Conservation (phyloP, 2,888 invertebrate genomes). For the Caenorhabditis becei region DNA sequence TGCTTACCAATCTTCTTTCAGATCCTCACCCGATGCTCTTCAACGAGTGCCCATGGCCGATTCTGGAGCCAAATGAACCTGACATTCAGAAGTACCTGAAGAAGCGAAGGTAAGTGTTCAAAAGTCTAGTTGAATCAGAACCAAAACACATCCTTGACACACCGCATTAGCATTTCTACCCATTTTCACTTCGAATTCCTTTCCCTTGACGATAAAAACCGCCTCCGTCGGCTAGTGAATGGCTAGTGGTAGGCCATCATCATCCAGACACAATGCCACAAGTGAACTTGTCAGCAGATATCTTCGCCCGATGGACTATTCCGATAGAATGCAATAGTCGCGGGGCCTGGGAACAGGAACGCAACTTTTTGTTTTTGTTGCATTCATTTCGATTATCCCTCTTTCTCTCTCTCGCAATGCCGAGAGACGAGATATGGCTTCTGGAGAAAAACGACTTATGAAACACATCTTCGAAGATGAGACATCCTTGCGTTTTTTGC, state of each 20-base stretch:
- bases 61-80: conserved; percentile 45
- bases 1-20: conserved; percentile 13
- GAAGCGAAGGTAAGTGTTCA: conserved; percentile 29
- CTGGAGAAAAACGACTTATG: background rate
- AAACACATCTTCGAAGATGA: conserved; percentile 1
- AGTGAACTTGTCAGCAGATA: conserved; percentile 29
- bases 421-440: conserved; percentile 6
- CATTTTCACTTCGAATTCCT: conserved; percentile 14
- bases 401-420: conserved; percentile 3
- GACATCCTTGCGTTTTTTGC: background rate
- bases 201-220: conserved; percentile 33
- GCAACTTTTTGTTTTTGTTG: conserved; percentile 47
- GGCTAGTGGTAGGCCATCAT: background rate
- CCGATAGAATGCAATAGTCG: too few species aligned
- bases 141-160: conserved; percentile 28
- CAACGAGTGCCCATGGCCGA: conserved; percentile 56
- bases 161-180: conserved; percentile 3
- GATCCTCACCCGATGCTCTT: conserved; percentile 51
- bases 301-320: background rate
- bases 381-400: conserved; percentile 41
- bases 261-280: conserved; percentile 4
- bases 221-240: conserved; percentile 15
- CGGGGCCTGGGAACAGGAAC: conserved; percentile 15
- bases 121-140: too few species aligned
- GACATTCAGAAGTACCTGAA: conserved; percentile 49